phyloP scores from a whole-genome alignment of 2,113 vertebrate species.

The Campylomormyrus numenius region DNA sequence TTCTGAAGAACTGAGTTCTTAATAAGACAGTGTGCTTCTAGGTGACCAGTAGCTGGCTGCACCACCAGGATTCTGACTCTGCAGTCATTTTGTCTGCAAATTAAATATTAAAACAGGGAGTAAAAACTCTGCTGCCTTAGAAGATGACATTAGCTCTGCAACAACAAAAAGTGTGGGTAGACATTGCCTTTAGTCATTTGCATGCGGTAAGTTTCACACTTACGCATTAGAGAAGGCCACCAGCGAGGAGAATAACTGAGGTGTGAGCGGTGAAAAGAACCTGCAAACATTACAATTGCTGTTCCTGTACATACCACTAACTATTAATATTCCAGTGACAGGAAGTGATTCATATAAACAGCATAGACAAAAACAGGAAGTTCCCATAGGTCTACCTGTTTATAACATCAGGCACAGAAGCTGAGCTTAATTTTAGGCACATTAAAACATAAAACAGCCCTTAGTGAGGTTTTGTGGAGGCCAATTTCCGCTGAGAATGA shows the following conservation, averaged over 20 bases:
- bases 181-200: slow-evolving; percentile 3
- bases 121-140: neutral
- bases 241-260: slow-evolving; percentile 24
- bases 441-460: neutral
- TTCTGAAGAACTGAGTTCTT: neutral
- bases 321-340: neutral
- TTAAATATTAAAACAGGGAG: neutral
- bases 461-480: neutral
- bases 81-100: neutral
- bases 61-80: neutral
- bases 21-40: neutral
- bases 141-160: neutral
- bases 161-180: neutral
- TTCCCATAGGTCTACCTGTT: neutral
- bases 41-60: neutral
- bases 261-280: neutral
- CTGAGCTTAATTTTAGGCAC: neutral
- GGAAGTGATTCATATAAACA: neutral
- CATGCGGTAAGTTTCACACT: slow-evolving; percentile 4
- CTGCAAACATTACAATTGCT: neutral
- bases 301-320: neutral
- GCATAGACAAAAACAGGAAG: neutral
- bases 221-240: slow-evolving; percentile 14
- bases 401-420: neutral
- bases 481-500: neutral